phyloP scores from a whole-genome alignment of 2,797 vertebrate species.

The Galaxias olidus region DNA sequence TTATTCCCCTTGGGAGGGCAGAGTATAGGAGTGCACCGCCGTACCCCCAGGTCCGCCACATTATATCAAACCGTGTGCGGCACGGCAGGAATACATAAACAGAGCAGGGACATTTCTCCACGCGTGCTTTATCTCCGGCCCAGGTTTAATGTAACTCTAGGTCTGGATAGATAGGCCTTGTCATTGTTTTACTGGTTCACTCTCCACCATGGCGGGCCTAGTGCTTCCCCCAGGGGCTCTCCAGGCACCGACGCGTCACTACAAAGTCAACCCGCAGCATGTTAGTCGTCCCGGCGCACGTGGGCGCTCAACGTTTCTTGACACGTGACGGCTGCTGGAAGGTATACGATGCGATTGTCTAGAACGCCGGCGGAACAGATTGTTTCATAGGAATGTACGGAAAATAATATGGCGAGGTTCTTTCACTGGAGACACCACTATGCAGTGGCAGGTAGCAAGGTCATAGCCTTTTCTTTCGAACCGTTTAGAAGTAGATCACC shows the following conservation, averaged over 20 bases:
- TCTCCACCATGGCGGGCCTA: slow-evolving; percentile 48
- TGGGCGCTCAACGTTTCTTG: background rate
- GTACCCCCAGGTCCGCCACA: slow-evolving; percentile 58
- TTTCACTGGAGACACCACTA: too few relatives aligned
- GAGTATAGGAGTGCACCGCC: slow-evolving; percentile 55
- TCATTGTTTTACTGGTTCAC: slow-evolving; percentile 70
- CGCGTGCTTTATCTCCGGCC: slow-evolving; percentile 64
- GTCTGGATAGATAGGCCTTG: slow-evolving; percentile 71
- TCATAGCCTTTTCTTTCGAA: too few relatives aligned
- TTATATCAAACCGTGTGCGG: slow-evolving; percentile 70
- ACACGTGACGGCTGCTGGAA: background rate
- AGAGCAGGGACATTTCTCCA: slow-evolving; percentile 34
- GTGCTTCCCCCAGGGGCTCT: slow-evolving; percentile 54
- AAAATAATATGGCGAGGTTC: too few relatives aligned
- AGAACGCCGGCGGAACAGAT: too few relatives aligned
- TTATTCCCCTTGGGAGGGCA: slow-evolving; percentile 65
- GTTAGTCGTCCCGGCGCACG: slow-evolving; percentile 52
- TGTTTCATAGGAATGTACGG: too few relatives aligned
- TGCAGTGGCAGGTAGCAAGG: too few relatives aligned
- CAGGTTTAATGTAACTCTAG: slow-evolving; percentile 66
- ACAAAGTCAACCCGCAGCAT: slow-evolving; percentile 48
- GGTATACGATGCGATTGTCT: background rate
- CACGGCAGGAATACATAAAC: slow-evolving; percentile 66
- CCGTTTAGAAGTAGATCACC: too few relatives aligned
- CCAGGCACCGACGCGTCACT: slow-evolving; percentile 49